Base-by-base conservation (phyloP, 2,888 invertebrate genomes). In the Druceiella hillmani region DNA sequence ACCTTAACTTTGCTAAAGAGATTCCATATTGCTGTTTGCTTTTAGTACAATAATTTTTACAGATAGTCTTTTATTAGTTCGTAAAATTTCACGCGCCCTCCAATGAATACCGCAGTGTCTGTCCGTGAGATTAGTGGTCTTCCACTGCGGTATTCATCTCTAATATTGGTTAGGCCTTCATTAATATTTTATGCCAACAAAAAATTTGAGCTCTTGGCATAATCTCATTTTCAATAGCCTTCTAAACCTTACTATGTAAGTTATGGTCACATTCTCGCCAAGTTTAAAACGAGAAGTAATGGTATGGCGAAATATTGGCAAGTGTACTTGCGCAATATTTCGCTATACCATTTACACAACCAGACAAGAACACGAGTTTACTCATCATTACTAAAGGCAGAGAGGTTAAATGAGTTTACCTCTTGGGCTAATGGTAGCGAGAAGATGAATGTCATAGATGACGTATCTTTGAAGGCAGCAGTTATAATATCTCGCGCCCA, bases 251-350 rank as follows among this genome's bases (percentile, higher is more conserved):
- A 20, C 22, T n/a, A n/a, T 9, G 22, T 20, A 6, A 20, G 22
- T 20, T 20, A 9, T 20, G 6, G 22, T 20, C 22, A 9, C 22
- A 20, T 20, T 20, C 22, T 20, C 22, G 9, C n/a, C n/a, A 20
- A 20, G 6, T 7, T 20, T 7, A 20, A 20, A 20, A 20, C n/a
- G 9, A 6, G 6, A 20, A n/a, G n/a, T n/a, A n/a, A n/a, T n/a
- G n/a, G n/a, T n/a, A n/a, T n/a, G n/a, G n/a, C n/a, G n/a, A n/a
- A n/a, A n/a, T n/a, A n/a, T n/a, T n/a, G n/a, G n/a, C n/a, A n/a
- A n/a, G n/a, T n/a, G n/a, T n/a, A n/a, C n/a, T 20, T 20, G 22
- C 22, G 22, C 22, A 20, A 20, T 20, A 20, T 20, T 20, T 20
- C 22, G 22, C 22, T 6, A 20, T 9, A 7, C n/a, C 22, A 20